Percentiles rank a stretch among this genome's conserved stretches.
Evolutionary conservation across 2,888 invertebrate genomes (phyloP).

Genomic region (Drosophila dives): DNA sequence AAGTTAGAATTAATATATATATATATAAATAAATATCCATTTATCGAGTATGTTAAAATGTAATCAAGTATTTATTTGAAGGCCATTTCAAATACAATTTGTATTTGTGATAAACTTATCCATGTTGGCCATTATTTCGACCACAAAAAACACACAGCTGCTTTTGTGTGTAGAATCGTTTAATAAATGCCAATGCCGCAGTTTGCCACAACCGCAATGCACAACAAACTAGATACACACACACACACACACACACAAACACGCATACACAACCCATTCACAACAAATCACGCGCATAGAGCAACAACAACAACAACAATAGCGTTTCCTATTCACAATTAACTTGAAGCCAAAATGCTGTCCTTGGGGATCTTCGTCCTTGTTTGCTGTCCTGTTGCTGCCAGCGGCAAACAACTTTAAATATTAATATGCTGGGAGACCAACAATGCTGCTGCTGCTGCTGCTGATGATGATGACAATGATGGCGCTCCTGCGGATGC

Average conservation of each 20-base stretch:
- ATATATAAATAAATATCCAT: background rate
- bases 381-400: constrained; percentile 23
- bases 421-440: constrained; percentile 73
- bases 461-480: constrained; percentile 43
- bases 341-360: constrained; percentile 76
- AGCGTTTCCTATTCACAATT: constrained; percentile 61
- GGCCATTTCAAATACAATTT: constrained; percentile 15
- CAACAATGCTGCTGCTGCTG: constrained; percentile 34
- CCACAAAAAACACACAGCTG: constrained; percentile 47
- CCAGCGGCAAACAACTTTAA: constrained; percentile 67
- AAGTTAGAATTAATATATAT: background rate
- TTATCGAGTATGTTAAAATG: background rate
- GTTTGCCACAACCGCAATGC: constrained; percentile 51
- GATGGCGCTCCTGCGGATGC: constrained; percentile 35
- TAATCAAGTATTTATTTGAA: background rate
- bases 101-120: constrained; percentile 12
- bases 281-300: constrained; percentile 71
- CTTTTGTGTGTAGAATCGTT: constrained; percentile 36
- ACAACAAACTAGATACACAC: constrained; percentile 14
- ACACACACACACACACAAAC: constrained; percentile 1
- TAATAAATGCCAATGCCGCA: constrained; percentile 53
- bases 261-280: constrained; percentile 57
- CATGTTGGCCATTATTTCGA: constrained; percentile 29
- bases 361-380: constrained; percentile 51
- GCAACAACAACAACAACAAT: constrained; percentile 22